Percentiles rank a stretch among this genome's conserved stretches.
These are phyloP conservation scores for Campylomormyrus tamandua DNA, from an alignment of 2,113 vertebrate species.

Conservation along the genomic window DNA sequence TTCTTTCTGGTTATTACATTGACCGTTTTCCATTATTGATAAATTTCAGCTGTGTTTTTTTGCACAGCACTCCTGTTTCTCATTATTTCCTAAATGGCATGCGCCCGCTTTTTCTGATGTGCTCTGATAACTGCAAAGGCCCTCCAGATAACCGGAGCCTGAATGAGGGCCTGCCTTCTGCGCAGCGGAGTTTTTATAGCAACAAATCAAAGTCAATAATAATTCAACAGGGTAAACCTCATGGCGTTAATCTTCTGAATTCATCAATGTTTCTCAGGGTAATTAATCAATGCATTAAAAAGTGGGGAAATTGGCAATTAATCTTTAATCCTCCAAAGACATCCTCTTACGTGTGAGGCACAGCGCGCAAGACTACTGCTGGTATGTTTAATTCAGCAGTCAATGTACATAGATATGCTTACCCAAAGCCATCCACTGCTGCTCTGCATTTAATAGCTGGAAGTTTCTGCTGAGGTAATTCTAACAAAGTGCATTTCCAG, in stretches of 20 bases:
- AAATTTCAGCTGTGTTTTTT: background rate
- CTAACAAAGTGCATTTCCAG: background rate
- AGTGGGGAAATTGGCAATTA: slow-evolving; percentile 53
- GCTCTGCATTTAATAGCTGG: background rate
- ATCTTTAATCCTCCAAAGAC: slow-evolving; percentile 56
- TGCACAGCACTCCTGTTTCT: background rate
- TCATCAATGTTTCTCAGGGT: slow-evolving; percentile 42
- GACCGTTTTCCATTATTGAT: background rate
- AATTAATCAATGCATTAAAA: slow-evolving; percentile 60
- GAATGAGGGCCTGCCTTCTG: slow-evolving; percentile 25
- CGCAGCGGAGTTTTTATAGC: slow-evolving; percentile 45
- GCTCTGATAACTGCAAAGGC: slow-evolving; percentile 5
- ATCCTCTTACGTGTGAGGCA: slow-evolving; percentile 19
- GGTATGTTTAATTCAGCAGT: background rate
- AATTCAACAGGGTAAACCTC: slow-evolving; percentile 52
- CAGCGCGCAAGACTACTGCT: background rate
- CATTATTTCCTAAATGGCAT: slow-evolving; percentile 32
- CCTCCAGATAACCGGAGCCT: slow-evolving; percentile 10
- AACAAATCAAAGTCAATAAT: slow-evolving; percentile 61
- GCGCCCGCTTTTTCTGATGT: background rate
- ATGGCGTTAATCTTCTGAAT: slow-evolving; percentile 55
- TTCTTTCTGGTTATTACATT: background rate
- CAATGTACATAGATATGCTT: background rate
- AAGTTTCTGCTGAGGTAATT: background rate
- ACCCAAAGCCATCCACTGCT: background rate